Evolutionary conservation across 1,140 invertebrate genomes (phyloP).

Genomic region (Halictus rubicundus): DNA sequence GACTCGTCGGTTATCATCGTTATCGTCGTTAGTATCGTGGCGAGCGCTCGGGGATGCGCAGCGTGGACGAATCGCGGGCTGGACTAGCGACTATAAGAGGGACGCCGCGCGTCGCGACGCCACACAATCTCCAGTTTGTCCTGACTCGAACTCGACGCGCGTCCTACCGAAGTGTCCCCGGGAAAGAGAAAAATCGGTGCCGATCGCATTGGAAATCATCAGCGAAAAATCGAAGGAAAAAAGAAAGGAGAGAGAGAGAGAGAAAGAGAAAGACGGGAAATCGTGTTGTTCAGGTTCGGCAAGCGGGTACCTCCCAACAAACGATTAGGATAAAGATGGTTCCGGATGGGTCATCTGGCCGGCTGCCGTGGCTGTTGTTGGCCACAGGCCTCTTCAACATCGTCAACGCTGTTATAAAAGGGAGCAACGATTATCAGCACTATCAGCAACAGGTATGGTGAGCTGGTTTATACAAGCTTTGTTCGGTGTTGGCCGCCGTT

Average conservation of each 20-base stretch:
- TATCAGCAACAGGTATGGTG: constrained; percentile 59
- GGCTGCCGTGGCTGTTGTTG: constrained; percentile 17
- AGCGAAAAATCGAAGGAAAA: too few relatives aligned
- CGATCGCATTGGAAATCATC: too few relatives aligned
- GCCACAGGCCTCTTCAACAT: constrained; percentile 6
- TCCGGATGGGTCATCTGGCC: neutral
- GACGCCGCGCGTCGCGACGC: constrained; percentile 73
- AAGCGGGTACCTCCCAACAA: neutral
- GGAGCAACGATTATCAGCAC: constrained; percentile 41
- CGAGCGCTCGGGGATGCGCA: constrained; percentile 71
- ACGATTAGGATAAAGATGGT: neutral
- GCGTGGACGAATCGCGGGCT: constrained; percentile 65
- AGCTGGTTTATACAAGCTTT: neutral
- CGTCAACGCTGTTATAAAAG: constrained; percentile 32
- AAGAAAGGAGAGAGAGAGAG: too few relatives aligned
- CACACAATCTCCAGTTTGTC: constrained; percentile 62
- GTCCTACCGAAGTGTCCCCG: constrained; percentile 4
- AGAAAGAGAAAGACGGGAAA: too few relatives aligned
- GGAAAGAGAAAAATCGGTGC: neutral
- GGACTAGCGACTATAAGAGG: constrained; percentile 71
- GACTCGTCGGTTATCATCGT: constrained; percentile 27
- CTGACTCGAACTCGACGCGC: constrained; percentile 32
- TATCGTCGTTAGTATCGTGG: constrained; percentile 13
- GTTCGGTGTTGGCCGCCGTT: too few relatives aligned
- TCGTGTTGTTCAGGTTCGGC: too few relatives aligned